Evolutionary conservation across 2,113 vertebrate species (phyloP), one percentile per base, ranked within the genome.

Genomic region (Charina bottae): DNA sequence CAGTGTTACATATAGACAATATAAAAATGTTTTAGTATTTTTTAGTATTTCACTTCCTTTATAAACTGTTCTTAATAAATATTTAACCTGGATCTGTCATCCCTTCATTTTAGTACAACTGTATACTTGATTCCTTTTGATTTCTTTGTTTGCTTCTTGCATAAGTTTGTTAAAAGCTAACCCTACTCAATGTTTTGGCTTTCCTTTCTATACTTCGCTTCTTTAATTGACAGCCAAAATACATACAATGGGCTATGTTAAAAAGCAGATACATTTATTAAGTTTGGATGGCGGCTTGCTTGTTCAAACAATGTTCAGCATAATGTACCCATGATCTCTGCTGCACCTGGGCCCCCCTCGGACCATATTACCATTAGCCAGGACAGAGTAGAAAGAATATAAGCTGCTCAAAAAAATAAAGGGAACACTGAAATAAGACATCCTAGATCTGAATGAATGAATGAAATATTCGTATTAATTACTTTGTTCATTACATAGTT

Each of bases 271-370:
- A 26, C 88, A 94, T 72, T 92, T 91, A 49, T 93, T 92, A 91
- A 93, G 89, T 93, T 91, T 56, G 92, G 92, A 90, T 89, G 88
- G 42, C 46, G 96, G 93, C 54, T 54, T 33, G 17, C 15, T 87
- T 93, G 96, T 90, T 6, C 95, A 94, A 95, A 94, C 91, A 13
- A 72, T 0, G 86, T 91, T 92, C 0, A 0, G 15, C 46, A 93
- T 92, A 90, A 91, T 89, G 95, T 0, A 0, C 93, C 42, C 54
- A 94, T 3, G 90, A 95, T 96, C 95, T 95, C 86, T 93, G 93
- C 95, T 96, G 96, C 96, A 97, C 96, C 97, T 97, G 97, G 96
- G 93, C 90, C 84, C 96, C 93, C 93, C 93, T 92, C 96, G 96
- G 96, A 89, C 95, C 93, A 93, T 11, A 62, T 96, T 97, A 95